Base-by-base conservation (phyloP, 64 coral and sea anemone genomes). In the Orbicella faveolata region DNA sequence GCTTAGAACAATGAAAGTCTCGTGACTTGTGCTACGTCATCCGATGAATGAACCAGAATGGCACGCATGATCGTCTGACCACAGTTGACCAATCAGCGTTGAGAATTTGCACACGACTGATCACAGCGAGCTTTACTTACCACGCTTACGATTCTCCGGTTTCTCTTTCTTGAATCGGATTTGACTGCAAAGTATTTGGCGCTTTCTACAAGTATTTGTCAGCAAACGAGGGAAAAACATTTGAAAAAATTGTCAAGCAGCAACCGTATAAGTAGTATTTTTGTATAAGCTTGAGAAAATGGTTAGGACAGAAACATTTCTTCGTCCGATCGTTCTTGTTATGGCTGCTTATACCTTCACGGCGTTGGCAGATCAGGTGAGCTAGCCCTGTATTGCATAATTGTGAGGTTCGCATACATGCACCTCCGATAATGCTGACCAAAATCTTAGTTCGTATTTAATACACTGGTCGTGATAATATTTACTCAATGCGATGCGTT, bases 31-130 rank as follows among this genome's bases (percentile, higher is more conserved):
- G 30, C 11, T 63, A 35, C 63, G 63, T 83, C 81, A 83, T 66
- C 16, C 25, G 62, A 83, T 68, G 79, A 81, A 81, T 63, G 4
- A 21, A 63, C 14, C 25, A 6, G 26, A 6, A 83, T 63, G 79
- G 55, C 57, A 61, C 57, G 26, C 54, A 55, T 13, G 3, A 80
- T 80, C 25, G 78, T 13, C 77, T 79, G 77, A 79, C 77, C 8
- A 41, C 80, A 63, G 63, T 18, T 36, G 17, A 83, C 80, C 80
- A 83, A 83, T 83, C 81, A 83, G 62, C 64, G 11, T 21, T n/a
- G 61, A 83, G 63, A 35, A 68, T 83, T 41, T 25, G 55, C 36
- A 12, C 20, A 37, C 41, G 81, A 67, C 9, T 83, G 62, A 83
- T 83, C 81, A 68, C 16, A 63, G 2, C 52, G 4, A 26, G 33